Conservation (phyloP, 2,797 vertebrate genomes). For the Gymnothorax javanicus region DNA sequence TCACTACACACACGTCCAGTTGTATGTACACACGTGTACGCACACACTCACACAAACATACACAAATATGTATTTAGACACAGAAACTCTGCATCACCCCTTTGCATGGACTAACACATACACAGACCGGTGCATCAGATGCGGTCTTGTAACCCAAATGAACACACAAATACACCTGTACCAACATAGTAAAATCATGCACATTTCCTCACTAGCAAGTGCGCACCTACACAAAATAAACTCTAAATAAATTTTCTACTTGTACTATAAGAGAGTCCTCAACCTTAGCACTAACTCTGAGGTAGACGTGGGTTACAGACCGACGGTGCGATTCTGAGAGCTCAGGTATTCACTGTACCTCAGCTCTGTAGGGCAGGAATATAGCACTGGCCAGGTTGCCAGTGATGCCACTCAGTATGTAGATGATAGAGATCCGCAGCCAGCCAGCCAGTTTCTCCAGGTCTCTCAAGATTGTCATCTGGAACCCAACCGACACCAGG, state of each 20-base stretch:
- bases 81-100: neutral
- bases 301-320: too few relatives aligned
- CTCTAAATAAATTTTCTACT: neutral
- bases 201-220: neutral
- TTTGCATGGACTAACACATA: neutral
- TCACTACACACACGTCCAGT: neutral
- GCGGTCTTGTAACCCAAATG: too few relatives aligned
- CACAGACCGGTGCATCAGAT: neutral
- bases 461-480: conserved; percentile 97
- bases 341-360: conserved; percentile 59
- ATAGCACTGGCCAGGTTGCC: conserved; percentile 96
- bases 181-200: neutral
- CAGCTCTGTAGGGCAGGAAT: conserved; percentile 83
- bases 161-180: neutral
- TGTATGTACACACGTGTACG: neutral
- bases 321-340: neutral
- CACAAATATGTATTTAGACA: neutral
- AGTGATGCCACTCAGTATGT: conserved; percentile 94
- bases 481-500: conserved; percentile 92
- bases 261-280: neutral
- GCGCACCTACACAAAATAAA: neutral
- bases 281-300: neutral
- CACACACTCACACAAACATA: neutral
- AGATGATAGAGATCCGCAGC: conserved; percentile 98
- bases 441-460: conserved; percentile 96